Evolutionary conservation across 2,113 vertebrate species (phyloP).

Genomic region (Cettia cetti): DNA sequence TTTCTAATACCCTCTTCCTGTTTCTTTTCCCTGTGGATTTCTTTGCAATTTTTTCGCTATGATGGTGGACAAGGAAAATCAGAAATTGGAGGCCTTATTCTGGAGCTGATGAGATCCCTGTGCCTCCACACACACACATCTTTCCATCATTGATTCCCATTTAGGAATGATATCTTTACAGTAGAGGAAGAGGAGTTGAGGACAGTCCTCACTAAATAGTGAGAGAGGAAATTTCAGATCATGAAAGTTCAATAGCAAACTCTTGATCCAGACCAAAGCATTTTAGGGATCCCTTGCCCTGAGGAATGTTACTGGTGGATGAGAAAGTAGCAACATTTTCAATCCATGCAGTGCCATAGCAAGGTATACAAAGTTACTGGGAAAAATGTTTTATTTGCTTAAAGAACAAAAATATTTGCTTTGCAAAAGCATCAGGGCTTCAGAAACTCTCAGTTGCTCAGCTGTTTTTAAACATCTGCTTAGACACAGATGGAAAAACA

Average conservation of each 20-base stretch:
- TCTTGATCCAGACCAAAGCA: not conserved
- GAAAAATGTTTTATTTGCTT: not conserved
- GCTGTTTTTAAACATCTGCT: conserved; percentile 30
- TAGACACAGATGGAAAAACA: conserved; percentile 23
- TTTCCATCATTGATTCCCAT: not conserved
- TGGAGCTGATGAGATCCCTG: not conserved
- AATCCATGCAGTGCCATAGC: not conserved
- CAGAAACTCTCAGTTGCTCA: not conserved
- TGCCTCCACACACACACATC: not conserved
- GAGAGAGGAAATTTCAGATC: not conserved
- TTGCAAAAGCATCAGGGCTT: not conserved
- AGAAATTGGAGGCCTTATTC: not conserved
- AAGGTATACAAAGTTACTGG: not conserved
- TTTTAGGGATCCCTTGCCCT: not conserved
- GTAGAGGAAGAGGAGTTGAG: not conserved
- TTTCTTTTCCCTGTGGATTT: not conserved
- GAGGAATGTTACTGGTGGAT: not conserved
- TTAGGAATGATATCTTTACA: not conserved
- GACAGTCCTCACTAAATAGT: not conserved
- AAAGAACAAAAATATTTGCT: not conserved
- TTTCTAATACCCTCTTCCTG: not conserved
- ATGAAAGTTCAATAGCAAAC: not conserved
- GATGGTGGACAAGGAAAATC: not conserved
- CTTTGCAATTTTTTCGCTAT: not conserved
- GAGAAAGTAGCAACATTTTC: not conserved